Percentiles rank a stretch among this genome's conserved stretches.
Conservation (phyloP, 2,888 invertebrate species). For the Ryuthela nishihirai region DNA sequence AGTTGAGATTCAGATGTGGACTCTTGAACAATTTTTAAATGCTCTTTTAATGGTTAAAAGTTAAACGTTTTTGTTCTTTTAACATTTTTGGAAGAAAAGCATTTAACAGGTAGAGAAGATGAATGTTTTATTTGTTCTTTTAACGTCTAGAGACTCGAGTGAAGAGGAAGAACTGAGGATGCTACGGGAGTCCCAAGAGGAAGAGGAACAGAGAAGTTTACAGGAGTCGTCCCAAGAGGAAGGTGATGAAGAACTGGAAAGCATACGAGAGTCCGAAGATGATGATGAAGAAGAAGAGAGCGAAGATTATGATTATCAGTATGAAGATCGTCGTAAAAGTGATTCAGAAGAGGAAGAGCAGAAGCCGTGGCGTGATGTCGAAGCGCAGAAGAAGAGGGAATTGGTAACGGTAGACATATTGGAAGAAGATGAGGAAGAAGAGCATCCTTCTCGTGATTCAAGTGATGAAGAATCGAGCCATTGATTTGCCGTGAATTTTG, state of each 20-base stretch:
- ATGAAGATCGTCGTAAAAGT: not conserved
- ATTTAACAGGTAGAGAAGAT: not conserved
- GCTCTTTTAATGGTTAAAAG: no score
- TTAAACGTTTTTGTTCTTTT: no score
- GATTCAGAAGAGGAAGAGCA: not conserved
- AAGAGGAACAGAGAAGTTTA: no score
- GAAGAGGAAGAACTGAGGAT: slow-evolving; percentile 5
- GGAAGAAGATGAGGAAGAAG: slow-evolving; percentile 1
- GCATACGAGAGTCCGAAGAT: no score
- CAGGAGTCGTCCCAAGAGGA: no score
- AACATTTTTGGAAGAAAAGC: no score
- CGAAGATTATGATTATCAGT: slow-evolving; percentile 12
- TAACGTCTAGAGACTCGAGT: slow-evolving; percentile 17
- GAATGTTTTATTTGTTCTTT: not conserved
- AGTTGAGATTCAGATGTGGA: no score
- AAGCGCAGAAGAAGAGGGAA: not conserved
- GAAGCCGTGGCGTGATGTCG: not conserved
- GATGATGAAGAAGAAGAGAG: not conserved
- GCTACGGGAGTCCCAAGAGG: not conserved
- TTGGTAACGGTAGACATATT: slow-evolving; percentile 11
- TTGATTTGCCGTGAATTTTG: no score
- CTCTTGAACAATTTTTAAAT: no score
- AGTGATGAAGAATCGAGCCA: no score
- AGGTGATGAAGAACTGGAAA: no score
- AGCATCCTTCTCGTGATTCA: no score